Conservation (phyloP, 2,888 invertebrate genomes). For the Limenitis camilla region DNA sequence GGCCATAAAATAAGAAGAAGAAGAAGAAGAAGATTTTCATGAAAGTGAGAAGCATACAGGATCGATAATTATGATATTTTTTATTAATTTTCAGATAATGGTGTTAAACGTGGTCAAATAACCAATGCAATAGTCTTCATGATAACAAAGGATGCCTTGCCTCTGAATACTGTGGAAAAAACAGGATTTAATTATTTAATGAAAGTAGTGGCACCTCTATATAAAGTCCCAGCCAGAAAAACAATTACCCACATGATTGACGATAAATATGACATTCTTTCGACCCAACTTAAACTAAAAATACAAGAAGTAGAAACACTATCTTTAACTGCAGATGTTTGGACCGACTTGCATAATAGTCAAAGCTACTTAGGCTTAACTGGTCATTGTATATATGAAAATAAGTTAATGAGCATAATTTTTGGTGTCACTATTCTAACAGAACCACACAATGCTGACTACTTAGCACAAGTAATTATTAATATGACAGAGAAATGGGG, state of each 20-base stretch:
- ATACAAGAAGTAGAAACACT: conserved; percentile 22
- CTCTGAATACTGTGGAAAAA: conserved; percentile 24
- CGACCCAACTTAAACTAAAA: conserved; percentile 25
- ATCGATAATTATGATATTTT: neutral
- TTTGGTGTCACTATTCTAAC: neutral
- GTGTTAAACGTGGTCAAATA: conserved; percentile 21
- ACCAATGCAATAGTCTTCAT: conserved; percentile 22
- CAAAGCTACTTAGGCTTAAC: conserved; percentile 26
- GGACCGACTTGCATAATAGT: conserved; percentile 24
- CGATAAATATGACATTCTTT: conserved; percentile 26
- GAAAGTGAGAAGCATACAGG: neutral
- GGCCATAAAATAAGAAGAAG: no score
- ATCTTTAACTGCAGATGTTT: conserved; percentile 28
- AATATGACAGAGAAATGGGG: conserved; percentile 17
- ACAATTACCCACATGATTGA: conserved; percentile 26
- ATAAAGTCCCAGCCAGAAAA: conserved; percentile 21
- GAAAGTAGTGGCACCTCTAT: conserved; percentile 19
- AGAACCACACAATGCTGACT: conserved; percentile 20
- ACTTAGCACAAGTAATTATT: conserved; percentile 23
- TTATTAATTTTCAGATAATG: conserved; percentile 14
- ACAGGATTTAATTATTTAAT: conserved; percentile 22
- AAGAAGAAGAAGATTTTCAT: no score
- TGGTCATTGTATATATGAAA: conserved; percentile 25
- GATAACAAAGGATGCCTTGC: conserved; percentile 21
- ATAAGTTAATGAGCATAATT: conserved; percentile 23